Evolutionary conservation across 2,113 vertebrate genomes (phyloP), one percentile per base, ranked within the genome.

Genomic region (Mustela lutreola): DNA sequence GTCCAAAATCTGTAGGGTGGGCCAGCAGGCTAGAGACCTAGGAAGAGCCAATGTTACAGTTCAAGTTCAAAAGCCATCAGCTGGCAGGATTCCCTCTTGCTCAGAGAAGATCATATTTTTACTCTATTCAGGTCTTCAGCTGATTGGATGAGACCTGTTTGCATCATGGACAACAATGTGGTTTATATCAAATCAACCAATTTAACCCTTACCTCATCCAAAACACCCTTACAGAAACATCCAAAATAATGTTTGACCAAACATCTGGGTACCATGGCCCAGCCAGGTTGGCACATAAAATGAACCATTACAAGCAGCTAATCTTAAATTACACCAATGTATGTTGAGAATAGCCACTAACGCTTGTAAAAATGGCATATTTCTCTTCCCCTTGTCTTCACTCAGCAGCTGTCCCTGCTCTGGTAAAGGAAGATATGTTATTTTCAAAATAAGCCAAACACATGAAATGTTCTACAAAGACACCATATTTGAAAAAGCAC

Each of bases 361-460:
- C 16, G 2, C 45, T 42, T n/a, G 33, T 4, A 81, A 48, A 67
- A 75, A 80, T 67, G 71, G 33, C 16, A 11, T 81, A 31, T 53
- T 87, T 67, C 75, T 71, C 85, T 76, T 21, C 21, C 50, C 11
- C 22, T 39, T 67, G 28, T 76, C 48, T 39, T 87, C 11, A 82
- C 22, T 28, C 24, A 58, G 63, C 21, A 3, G 31, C 79, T 62
- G 11, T 50, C 65, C 31, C 53, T 79, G 26, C 10, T 76, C 33
- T 67, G 14, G 26, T 65, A 75, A 67, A 89, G 50, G 76, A 65
- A 89, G 45, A 65, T 3, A 6, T 6, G 16, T 90, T 85, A 60
- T 93, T 86, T 76, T 95, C 56, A 92, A 89, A 86, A 83, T 36
- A 60, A 60, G 39, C 11, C 67, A 39, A 81, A 96, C 75, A 70